phyloP scores from a whole-genome alignment of 2,888 invertebrate species.

The Steinernema carpocapsae region DNA sequence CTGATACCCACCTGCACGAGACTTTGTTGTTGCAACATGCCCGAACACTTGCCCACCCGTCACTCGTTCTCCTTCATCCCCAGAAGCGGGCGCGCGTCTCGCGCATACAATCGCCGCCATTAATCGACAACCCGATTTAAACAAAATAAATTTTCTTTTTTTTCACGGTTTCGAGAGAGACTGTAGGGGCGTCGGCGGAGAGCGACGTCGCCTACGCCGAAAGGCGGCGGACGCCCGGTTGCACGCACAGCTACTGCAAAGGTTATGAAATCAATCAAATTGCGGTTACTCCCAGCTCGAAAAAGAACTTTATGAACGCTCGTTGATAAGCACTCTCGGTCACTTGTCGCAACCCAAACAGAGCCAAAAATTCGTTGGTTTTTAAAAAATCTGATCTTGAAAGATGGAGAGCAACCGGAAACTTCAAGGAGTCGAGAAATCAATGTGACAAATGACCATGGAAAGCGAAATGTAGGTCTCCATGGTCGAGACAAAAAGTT shows the following conservation, averaged over 20 bases:
- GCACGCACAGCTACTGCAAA: slow-evolving; percentile 23
- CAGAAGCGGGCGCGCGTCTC: not conserved
- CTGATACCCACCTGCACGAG: not conserved
- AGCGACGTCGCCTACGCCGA: not conserved
- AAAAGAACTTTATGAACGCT: slow-evolving; percentile 28
- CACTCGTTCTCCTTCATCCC: not conserved
- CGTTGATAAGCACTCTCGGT: slow-evolving; percentile 6
- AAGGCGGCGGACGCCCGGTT: not conserved
- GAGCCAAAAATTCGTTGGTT: not conserved
- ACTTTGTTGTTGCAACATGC: slow-evolving; percentile 17
- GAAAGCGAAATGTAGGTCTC: slow-evolving; percentile 31
- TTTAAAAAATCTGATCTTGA: not conserved
- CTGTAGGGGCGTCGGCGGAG: slow-evolving; percentile 23
- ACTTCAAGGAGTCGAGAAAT: not conserved
- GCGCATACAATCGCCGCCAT: not conserved
- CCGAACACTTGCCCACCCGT: not conserved
- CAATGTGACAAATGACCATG: slow-evolving; percentile 5
- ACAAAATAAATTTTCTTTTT: slow-evolving; percentile 34
- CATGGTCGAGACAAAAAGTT: slow-evolving; percentile 29
- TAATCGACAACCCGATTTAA: slow-evolving; percentile 6
- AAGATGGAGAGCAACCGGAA: not conserved
- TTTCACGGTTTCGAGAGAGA: slow-evolving; percentile 11
- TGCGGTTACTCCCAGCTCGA: slow-evolving; percentile 8
- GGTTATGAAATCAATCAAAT: slow-evolving; percentile 32
- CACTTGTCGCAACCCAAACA: slow-evolving; percentile 10